Conservation (phyloP, 1,140 invertebrate species). For the Dicyema japonicum region DNA sequence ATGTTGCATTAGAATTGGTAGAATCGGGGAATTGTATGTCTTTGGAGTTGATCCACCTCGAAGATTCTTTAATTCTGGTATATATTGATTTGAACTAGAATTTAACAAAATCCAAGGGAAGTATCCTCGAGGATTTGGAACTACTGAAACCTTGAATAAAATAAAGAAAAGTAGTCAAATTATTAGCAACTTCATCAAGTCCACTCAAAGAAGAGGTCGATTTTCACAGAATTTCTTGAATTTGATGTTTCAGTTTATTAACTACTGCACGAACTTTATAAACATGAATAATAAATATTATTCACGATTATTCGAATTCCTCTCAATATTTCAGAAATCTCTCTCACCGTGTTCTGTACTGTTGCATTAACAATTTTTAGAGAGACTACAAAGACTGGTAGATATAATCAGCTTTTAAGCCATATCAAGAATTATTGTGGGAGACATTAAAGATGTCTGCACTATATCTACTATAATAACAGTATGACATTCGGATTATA, state of each 20-base stretch:
- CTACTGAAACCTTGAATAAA: constrained; percentile 49
- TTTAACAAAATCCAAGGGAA: constrained; percentile 40
- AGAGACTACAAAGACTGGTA: no score
- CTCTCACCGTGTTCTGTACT: constrained; percentile 14
- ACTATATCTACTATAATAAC: constrained; percentile 41
- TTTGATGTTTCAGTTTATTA: constrained; percentile 43
- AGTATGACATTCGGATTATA: constrained; percentile 35
- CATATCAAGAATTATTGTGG: no score
- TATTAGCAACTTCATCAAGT: constrained; percentile 34
- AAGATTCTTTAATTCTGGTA: constrained; percentile 42
- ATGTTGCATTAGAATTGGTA: constrained; percentile 39
- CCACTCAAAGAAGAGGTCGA: constrained; percentile 28
- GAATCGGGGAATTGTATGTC: constrained; percentile 39
- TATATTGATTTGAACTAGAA: constrained; percentile 14
- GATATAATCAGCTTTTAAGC: no score
- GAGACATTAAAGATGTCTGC: constrained; percentile 13
- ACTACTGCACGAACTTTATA: constrained; percentile 30
- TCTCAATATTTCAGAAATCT: constrained; percentile 34
- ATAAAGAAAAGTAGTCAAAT: constrained; percentile 53
- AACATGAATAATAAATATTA: constrained; percentile 41
- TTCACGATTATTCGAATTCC: constrained; percentile 36
- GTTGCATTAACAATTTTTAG: no score
- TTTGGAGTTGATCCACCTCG: constrained; percentile 34
- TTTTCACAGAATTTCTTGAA: constrained; percentile 37
- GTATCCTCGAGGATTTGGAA: constrained; percentile 54